Conservation (phyloP, 2,888 invertebrate species). For the Cataglyphis albicans region DNA sequence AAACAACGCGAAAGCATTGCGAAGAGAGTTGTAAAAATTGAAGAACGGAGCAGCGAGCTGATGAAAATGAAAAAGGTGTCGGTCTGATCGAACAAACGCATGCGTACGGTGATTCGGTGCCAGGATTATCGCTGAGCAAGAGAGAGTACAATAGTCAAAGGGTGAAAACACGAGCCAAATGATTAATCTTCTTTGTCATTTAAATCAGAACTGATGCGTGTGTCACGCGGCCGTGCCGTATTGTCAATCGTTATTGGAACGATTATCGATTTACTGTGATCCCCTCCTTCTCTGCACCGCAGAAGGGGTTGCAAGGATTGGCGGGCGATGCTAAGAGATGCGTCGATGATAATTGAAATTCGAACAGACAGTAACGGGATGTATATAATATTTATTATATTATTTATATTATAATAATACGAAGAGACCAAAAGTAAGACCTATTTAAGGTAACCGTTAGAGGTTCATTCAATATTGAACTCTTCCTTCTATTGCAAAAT, state of each 20-base stretch:
- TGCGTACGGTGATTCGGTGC: background rate
- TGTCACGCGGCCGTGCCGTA: conserved; percentile 75
- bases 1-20: conserved; percentile 1
- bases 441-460: conserved; percentile 32
- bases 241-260: conserved; percentile 80
- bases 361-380: conserved; percentile 76
- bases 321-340: conserved; percentile 23
- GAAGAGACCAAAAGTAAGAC: conserved; percentile 50
- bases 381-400: conserved; percentile 38
- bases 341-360: conserved; percentile 80
- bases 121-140: background rate
- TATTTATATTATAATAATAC: conserved; percentile 76
- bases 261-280: conserved; percentile 80
- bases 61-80: conserved; percentile 48
- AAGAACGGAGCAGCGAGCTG: background rate
- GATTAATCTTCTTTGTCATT: conserved; percentile 79
- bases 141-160: conserved; percentile 8
- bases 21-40: conserved; percentile 26
- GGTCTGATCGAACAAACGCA: conserved; percentile 19
- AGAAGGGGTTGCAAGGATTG: background rate
- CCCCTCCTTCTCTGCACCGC: background rate
- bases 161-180: conserved; percentile 59
- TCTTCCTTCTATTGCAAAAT: background rate
- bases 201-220: conserved; percentile 76
- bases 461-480: conserved; percentile 57